Evolutionary conservation across 2,113 vertebrate species (phyloP).

Genomic region (Pelecanoides urinatrix): DNA sequence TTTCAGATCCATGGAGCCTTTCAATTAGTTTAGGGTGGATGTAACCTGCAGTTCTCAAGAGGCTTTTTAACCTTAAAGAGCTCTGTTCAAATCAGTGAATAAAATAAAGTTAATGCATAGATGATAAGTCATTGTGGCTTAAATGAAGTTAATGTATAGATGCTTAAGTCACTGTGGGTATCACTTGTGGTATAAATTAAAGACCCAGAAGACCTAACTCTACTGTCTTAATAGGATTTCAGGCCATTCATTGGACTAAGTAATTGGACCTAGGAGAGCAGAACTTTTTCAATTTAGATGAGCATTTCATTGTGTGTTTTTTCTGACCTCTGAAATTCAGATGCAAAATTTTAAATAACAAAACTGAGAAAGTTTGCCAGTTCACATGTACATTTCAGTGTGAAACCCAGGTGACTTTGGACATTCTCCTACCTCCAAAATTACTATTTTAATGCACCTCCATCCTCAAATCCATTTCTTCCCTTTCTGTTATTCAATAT

Average conservation of each 20-base stretch:
- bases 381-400: not conserved
- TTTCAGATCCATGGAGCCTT: not conserved
- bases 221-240: not conserved
- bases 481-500: rapidly evolving
- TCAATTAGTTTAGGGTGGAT: not conserved
- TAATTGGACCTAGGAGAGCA: not conserved
- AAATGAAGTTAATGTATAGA: not conserved
- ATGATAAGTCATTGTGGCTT: not conserved
- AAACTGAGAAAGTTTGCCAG: not conserved
- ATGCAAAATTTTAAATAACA: not conserved
- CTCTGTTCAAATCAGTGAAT: not conserved
- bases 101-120: not conserved
- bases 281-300: not conserved
- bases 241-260: not conserved
- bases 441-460: not conserved
- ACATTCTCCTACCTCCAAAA: not conserved
- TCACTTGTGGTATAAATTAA: not conserved
- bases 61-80: not conserved
- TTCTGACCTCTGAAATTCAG: not conserved
- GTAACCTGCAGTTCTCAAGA: not conserved
- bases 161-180: not conserved
- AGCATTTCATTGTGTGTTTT: not conserved
- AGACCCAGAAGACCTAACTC: not conserved
- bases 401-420: not conserved
- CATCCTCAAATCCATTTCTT: not conserved